Evolutionary conservation across 2,797 vertebrate species (phyloP).

Genomic region (Podarcis siculus): DNA sequence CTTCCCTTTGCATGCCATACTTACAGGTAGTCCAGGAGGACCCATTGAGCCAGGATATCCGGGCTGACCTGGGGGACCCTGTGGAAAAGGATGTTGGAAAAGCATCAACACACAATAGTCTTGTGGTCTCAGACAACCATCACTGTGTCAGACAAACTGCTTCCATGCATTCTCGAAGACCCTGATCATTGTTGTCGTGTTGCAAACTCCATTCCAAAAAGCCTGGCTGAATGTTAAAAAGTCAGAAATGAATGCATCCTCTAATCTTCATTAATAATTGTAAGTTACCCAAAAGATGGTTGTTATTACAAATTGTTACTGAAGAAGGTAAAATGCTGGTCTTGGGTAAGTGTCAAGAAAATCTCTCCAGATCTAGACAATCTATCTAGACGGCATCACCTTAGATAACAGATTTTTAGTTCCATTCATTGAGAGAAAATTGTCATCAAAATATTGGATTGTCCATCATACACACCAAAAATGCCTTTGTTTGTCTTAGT

Average conservation of each 20-base stretch:
- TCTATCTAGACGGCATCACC: too few species aligned
- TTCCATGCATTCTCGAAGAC: background rate
- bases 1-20: slow-evolving; percentile 54
- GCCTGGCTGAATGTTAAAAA: background rate
- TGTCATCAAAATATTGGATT: background rate
- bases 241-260: background rate
- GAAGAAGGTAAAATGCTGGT: background rate
- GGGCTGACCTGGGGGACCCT: slow-evolving; percentile 89
- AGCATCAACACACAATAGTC: background rate
- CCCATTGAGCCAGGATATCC: slow-evolving; percentile 93
- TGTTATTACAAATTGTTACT: background rate
- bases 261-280: background rate
- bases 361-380: background rate
- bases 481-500: too few species aligned
- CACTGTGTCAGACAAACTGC: too few species aligned
- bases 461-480: background rate
- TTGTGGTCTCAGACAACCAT: background rate
- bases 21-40: slow-evolving; percentile 90
- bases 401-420: background rate
- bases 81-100: rapidly evolving
- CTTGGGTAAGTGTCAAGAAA: background rate
- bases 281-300: too few species aligned
- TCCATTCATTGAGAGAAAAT: background rate
- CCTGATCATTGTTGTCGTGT: rapidly evolving
- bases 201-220: background rate